These are phyloP conservation scores for Tenebrio molitor DNA, from an alignment of 1,140 invertebrate genomes.

Conservation along the genomic window DNA sequence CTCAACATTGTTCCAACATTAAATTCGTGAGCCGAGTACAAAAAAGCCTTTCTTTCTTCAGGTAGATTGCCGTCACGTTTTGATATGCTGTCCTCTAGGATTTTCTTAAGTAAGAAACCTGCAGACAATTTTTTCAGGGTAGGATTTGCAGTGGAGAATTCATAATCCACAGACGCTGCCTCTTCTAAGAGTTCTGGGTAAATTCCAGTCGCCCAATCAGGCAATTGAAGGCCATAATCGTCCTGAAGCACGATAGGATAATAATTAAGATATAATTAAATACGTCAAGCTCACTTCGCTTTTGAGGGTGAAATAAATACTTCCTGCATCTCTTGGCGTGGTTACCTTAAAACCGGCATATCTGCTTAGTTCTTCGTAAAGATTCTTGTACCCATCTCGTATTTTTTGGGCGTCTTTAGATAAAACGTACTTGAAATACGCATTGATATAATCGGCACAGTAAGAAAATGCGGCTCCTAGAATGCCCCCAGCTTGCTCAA, in stretches of 20 bases:
- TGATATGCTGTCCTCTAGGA: slow-evolving; percentile 37
- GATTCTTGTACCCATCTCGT: neutral
- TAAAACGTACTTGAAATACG: slow-evolving; percentile 5
- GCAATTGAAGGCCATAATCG: slow-evolving; percentile 50
- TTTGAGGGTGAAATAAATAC: slow-evolving; percentile 17
- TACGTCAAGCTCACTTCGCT: slow-evolving; percentile 10
- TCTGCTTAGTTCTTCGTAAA: slow-evolving; percentile 4
- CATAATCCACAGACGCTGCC: slow-evolving; percentile 47
- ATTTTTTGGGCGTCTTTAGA: slow-evolving; percentile 18
- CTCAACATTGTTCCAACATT: slow-evolving; percentile 54
- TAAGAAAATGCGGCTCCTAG: neutral
- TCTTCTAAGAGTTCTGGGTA: slow-evolving; percentile 46
- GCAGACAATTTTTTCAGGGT: slow-evolving; percentile 33
- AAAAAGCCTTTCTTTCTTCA: slow-evolving; percentile 35
- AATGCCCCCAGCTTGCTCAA: slow-evolving; percentile 5
- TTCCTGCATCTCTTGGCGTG: neutral
- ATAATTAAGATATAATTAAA: neutral
- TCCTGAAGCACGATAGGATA: slow-evolving; percentile 33
- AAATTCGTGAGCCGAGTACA: slow-evolving; percentile 57
- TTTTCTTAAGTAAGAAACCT: slow-evolving; percentile 47
- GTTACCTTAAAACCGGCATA: neutral
- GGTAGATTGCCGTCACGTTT: slow-evolving; percentile 18
- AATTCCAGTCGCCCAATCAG: slow-evolving; percentile 48
- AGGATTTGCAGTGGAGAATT: slow-evolving; percentile 46
- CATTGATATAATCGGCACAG: slow-evolving; percentile 7